phyloP scores from a whole-genome alignment of 2,113 vertebrate species.

The Ascaphus truei region DNA sequence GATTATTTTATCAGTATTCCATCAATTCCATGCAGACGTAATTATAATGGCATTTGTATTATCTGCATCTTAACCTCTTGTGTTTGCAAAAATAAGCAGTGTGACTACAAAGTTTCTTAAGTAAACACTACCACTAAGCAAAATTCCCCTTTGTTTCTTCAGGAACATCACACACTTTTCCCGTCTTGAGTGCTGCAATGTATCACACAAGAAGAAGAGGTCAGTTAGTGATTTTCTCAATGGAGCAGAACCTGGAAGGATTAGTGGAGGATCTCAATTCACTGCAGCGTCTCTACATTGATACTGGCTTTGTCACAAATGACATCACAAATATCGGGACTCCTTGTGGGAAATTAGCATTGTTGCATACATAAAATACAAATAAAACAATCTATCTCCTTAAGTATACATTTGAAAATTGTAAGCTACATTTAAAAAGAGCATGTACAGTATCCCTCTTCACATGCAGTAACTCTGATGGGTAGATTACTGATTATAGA shows the following conservation, averaged over 20 bases:
- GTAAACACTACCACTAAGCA: not conserved
- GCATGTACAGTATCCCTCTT: too few relatives aligned
- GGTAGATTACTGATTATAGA: too few relatives aligned
- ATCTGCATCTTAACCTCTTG: not conserved
- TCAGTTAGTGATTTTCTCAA: not conserved
- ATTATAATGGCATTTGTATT: constrained; percentile 8
- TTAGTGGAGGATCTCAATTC: not conserved
- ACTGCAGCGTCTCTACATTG: not conserved
- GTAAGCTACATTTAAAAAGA: too few relatives aligned
- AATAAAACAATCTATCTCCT: too few relatives aligned
- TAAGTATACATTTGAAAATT: too few relatives aligned
- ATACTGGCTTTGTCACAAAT: not conserved
- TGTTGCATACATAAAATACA: too few relatives aligned
- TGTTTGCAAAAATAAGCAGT: not conserved
- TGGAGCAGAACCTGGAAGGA: not conserved
- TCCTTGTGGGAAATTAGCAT: too few relatives aligned
- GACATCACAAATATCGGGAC: not conserved
- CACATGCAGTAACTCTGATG: too few relatives aligned
- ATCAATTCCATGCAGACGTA: not conserved
- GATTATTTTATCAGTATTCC: not conserved
- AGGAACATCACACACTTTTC: not conserved
- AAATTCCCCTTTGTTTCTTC: not conserved
- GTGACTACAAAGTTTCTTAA: not conserved
- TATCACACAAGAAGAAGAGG: too few relatives aligned
- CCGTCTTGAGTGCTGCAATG: not conserved